These are phyloP conservation scores for Notarius quadriscutis DNA, from an alignment of 2,113 vertebrate species.

Conservation along the genomic window DNA sequence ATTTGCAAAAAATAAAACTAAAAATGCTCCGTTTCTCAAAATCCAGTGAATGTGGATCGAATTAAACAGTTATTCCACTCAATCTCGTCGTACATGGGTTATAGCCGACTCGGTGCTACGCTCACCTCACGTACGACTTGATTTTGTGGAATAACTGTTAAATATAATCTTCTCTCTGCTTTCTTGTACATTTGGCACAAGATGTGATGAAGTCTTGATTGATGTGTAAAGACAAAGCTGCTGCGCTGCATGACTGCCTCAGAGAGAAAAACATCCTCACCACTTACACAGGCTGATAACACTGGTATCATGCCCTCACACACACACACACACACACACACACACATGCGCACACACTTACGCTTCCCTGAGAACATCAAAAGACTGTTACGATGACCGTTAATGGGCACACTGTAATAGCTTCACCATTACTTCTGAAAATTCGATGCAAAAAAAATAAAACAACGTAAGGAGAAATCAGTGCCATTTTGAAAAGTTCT, in stretches of 20 bases:
- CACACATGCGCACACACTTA: slow-evolving; percentile 51
- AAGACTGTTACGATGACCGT: slow-evolving; percentile 64
- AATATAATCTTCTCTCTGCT: not conserved
- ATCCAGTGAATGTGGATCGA: too few species aligned
- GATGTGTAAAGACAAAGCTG: slow-evolving; percentile 28
- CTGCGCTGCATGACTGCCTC: slow-evolving; percentile 35
- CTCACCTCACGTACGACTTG: too few species aligned
- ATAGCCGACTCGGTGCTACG: too few species aligned
- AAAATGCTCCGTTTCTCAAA: too few species aligned
- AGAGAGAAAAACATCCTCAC: slow-evolving; percentile 32
- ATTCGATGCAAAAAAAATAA: not conserved
- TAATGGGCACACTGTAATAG: slow-evolving; percentile 44
- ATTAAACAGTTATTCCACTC: too few species aligned
- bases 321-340: not conserved
- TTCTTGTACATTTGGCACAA: slow-evolving; percentile 49
- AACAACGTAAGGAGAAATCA: slow-evolving; percentile 27
- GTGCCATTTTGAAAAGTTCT: slow-evolving; percentile 3
- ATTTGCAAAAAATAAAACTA: too few species aligned
- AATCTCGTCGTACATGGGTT: too few species aligned
- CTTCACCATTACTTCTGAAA: slow-evolving; percentile 4
- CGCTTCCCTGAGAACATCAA: slow-evolving; percentile 74
- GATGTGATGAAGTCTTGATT: slow-evolving; percentile 19
- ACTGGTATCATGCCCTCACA: slow-evolving; percentile 60
- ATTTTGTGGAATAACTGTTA: too few species aligned
- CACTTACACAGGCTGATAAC: slow-evolving; percentile 36